Evolutionary conservation across 2,113 vertebrate genomes (phyloP).

Genomic region (Actinemys pallida): DNA sequence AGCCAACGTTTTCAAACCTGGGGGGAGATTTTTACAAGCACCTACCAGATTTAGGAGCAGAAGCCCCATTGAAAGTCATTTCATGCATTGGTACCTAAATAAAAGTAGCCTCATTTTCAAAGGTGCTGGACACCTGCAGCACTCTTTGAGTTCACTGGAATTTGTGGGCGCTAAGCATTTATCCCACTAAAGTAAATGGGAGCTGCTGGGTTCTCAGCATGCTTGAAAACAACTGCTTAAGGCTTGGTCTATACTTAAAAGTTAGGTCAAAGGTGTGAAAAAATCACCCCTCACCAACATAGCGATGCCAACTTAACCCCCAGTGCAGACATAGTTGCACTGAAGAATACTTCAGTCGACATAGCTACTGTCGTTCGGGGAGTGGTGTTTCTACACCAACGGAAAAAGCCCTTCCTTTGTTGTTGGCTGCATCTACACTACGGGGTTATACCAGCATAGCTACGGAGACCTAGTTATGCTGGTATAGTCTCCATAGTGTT

Average conservation of each 20-base stretch:
- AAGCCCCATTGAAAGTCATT: not conserved
- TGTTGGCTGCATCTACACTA: not conserved
- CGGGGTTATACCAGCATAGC: not conserved
- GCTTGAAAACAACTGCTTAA: not conserved
- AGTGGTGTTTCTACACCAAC: not conserved
- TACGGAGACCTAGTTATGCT: not conserved
- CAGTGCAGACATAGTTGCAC: not conserved
- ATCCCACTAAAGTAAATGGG: not conserved
- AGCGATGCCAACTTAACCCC: not conserved
- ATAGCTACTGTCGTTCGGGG: not conserved
- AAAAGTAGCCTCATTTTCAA: not conserved
- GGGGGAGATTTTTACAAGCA: not conserved
- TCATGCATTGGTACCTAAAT: not conserved
- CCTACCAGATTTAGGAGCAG: not conserved
- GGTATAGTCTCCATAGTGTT: not conserved
- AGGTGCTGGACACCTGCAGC: not conserved
- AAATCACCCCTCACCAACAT: not conserved
- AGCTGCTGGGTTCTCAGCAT: not conserved
- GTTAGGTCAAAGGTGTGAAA: not conserved
- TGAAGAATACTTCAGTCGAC: not conserved
- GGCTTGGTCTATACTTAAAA: too few relatives aligned
- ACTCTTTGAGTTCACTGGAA: not conserved
- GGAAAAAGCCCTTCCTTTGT: not conserved
- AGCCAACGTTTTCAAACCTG: rapidly evolving
- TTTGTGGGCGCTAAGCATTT: not conserved